A percentile compares a stretch with the other conserved stretches of the same genome.
phyloP scores from a whole-genome alignment of 35 echinoderm and acorn worm genomes.

The Anneissia japonica region DNA sequence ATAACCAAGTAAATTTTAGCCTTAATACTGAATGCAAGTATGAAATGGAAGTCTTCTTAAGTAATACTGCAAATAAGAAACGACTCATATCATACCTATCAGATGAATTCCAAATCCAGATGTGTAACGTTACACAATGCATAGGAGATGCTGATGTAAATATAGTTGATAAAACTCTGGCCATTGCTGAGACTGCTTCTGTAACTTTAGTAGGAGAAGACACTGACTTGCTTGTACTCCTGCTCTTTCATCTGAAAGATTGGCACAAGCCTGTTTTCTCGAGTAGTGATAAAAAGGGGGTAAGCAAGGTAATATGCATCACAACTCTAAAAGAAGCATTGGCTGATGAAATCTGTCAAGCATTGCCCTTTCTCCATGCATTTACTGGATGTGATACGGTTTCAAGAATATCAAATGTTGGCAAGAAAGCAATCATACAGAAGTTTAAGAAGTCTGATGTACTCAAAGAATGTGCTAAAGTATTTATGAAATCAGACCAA shows the following conservation, averaged over 20 bases:
- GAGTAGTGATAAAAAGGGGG: not conserved
- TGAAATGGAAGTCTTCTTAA: not conserved
- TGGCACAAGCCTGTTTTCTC: not conserved
- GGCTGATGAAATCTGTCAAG: not conserved
- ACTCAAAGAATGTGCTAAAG: not conserved
- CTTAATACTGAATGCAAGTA: not conserved
- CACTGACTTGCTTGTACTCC: not conserved
- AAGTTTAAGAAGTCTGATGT: constrained; percentile 27
- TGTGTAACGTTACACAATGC: not conserved
- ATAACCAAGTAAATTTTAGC: not conserved
- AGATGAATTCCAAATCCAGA: not conserved
- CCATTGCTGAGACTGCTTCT: not conserved
- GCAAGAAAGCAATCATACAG: constrained; percentile 43
- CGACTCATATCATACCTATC: not conserved
- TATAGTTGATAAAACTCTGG: not conserved
- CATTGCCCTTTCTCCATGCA: constrained; percentile 41
- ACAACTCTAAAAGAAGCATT: not conserved
- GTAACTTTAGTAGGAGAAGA: not conserved
- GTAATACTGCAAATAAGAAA: not conserved
- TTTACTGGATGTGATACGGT: constrained; percentile 59
- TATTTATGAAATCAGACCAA: not conserved
- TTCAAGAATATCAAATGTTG: constrained; percentile 45
- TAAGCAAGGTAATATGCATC: not conserved
- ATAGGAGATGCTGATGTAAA: not conserved
- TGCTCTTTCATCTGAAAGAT: not conserved